These are phyloP conservation scores for Scaptomyza parva DNA, from an alignment of 2,888 invertebrate genomes.

Conservation along the genomic window DNA sequence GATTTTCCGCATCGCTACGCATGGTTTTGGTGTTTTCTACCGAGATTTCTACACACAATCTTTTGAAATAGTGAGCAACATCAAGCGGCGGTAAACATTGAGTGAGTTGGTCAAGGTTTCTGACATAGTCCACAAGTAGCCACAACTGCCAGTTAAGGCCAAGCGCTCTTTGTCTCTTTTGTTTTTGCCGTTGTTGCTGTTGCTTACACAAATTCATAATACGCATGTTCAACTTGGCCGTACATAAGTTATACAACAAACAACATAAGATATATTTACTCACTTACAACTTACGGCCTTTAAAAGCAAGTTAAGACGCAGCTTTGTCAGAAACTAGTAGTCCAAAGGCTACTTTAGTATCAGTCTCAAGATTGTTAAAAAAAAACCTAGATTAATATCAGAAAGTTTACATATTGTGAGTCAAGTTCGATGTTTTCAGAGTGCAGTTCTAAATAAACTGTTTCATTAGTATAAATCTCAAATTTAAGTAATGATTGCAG, in stretches of 20 bases:
- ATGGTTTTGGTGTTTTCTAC: conserved; percentile 45
- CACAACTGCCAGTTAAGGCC: conserved; percentile 38
- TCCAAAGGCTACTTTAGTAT: conserved; percentile 27
- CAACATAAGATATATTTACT: conserved; percentile 26
- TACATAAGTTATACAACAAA: conserved; percentile 22
- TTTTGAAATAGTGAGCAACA: conserved; percentile 62
- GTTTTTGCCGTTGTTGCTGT: conserved; percentile 16
- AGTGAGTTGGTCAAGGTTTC: conserved; percentile 77
- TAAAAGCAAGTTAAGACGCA: conserved; percentile 52
- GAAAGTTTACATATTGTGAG: background rate
- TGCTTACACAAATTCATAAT: conserved; percentile 57
- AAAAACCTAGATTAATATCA: background rate
- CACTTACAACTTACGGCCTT: conserved; percentile 47
- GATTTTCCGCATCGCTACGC: conserved; percentile 74
- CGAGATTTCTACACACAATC: conserved; percentile 42
- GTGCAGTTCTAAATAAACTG: background rate
- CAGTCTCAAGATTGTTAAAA: conserved; percentile 5
- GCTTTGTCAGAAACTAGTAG: conserved; percentile 1
- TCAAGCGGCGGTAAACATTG: conserved; percentile 42
- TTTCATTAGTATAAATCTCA: too few relatives aligned
- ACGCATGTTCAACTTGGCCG: conserved; percentile 52
- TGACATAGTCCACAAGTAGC: conserved; percentile 60
- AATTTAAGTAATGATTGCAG: background rate
- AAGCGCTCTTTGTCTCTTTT: conserved; percentile 47
- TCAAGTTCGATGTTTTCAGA: background rate